Conservation (phyloP, 1,140 invertebrate genomes). For the Agrypnia vestita region DNA sequence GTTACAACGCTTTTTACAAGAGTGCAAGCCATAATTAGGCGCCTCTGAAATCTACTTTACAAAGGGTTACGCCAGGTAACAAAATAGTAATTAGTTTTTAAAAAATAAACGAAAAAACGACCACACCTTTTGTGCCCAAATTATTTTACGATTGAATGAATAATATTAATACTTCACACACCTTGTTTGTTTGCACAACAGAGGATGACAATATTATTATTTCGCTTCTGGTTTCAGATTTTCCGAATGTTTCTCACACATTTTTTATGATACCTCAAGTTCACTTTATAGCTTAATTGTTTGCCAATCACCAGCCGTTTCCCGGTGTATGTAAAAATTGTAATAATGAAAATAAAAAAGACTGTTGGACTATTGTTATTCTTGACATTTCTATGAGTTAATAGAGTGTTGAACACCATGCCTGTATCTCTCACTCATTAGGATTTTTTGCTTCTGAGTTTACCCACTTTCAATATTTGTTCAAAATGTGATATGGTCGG, state of each 20-base stretch:
- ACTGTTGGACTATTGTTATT: too few species aligned
- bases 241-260: background rate
- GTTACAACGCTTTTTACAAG: conserved; percentile 6
- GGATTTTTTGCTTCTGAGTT: too few species aligned
- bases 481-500: too few species aligned
- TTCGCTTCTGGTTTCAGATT: background rate
- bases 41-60: conserved; percentile 1
- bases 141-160: conserved; percentile 19
- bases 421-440: too few species aligned
- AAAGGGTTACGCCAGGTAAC: background rate
- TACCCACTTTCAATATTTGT: too few species aligned
- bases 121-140: background rate
- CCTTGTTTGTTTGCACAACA: conserved; percentile 20
- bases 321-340: background rate
- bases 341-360: background rate
- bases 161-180: conserved; percentile 21
- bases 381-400: too few species aligned
- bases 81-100: background rate
- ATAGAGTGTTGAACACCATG: too few species aligned
- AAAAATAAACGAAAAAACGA: background rate
- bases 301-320: background rate
- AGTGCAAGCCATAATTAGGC: conserved; percentile 19
- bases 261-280: background rate
- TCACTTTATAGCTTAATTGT: background rate
- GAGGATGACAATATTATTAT: conserved; percentile 9